Evolutionary conservation across 1,140 invertebrate species (phyloP).

Genomic region (Sinella curviseta): DNA sequence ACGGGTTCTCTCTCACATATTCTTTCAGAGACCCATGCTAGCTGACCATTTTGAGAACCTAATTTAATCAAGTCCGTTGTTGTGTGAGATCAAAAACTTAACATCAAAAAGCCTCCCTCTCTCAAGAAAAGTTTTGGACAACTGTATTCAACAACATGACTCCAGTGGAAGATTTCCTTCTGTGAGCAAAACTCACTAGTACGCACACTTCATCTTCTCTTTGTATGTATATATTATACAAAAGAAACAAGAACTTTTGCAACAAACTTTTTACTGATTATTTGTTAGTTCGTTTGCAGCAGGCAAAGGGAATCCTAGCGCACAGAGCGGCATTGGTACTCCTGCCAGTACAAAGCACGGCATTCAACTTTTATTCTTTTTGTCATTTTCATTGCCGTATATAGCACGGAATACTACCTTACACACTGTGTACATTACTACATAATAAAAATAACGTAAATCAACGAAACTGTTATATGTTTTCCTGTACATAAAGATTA

Average conservation of each 20-base stretch:
- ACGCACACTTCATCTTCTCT: neutral
- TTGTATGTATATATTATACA: neutral
- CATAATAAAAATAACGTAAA: no score
- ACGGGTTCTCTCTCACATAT: neutral
- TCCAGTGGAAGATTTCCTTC: neutral
- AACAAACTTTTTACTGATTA: neutral
- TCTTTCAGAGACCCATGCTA: neutral
- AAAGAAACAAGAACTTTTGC: neutral
- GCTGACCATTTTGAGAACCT: constrained; percentile 15
- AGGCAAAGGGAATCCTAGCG: no score
- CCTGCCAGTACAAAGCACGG: no score
- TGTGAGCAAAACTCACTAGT: neutral
- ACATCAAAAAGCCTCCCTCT: constrained; percentile 1
- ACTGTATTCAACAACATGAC: neutral
- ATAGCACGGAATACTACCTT: no score
- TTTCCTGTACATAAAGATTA: no score
- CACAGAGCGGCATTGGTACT: no score
- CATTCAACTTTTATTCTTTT: no score
- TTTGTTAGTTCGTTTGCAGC: neutral
- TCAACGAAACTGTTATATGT: no score
- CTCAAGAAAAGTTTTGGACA: neutral
- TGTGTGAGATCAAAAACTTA: constrained; percentile 20
- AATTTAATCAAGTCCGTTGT: neutral
- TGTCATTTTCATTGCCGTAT: no score
- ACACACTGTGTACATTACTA: no score